Base-by-base conservation (phyloP, 2,113 vertebrate species). In the Electrona antarctica region DNA sequence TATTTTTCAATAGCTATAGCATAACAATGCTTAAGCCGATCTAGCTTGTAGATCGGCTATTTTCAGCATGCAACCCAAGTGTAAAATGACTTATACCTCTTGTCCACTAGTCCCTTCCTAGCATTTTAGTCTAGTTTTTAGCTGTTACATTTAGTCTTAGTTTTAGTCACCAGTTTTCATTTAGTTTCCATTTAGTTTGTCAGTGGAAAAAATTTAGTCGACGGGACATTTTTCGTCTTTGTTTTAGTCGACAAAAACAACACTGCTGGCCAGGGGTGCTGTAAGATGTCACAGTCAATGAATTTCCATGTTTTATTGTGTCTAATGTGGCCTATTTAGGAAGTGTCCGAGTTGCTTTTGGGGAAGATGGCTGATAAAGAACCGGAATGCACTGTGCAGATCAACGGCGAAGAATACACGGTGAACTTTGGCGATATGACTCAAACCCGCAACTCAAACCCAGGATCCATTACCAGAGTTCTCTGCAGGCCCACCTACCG, bases 341-440 rank as follows among this genome's bases (percentile, higher is more conserved):
- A 15, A 0, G 0, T 66, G 41, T 81, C 85, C 10, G 2, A 47
- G 21, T 3, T 47, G 5, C 76, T 90, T 11, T 64, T 79, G 0
- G 13, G 29, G 3, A 75, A 46, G 45, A 84, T 82, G 74, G 50
- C 1, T 0, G 8, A 66, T 2, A 77, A 79, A 15, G 64, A 81
- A 63, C 4, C 46, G 0, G 57, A 69, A 41, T 88, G 73, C 8
- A 56, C 1, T 45, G 78, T 90, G 52, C 0, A 0, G 7, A 65
- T 83, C 0, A 57, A 21, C 49, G 1, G 7, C 0, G 21, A 72
- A 45, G 2, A 56, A 49, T 87, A 89, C 62, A 62, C 28, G 45
- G 50, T 91, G 79, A 76, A 90, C 84, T 85, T 91, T 63, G 72
- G 6, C 69, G 41, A 3, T 55, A 85, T 87, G 82, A 79, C 6